Conservation (phyloP, 2,113 vertebrate genomes). For the Sigmodon hispidus region DNA sequence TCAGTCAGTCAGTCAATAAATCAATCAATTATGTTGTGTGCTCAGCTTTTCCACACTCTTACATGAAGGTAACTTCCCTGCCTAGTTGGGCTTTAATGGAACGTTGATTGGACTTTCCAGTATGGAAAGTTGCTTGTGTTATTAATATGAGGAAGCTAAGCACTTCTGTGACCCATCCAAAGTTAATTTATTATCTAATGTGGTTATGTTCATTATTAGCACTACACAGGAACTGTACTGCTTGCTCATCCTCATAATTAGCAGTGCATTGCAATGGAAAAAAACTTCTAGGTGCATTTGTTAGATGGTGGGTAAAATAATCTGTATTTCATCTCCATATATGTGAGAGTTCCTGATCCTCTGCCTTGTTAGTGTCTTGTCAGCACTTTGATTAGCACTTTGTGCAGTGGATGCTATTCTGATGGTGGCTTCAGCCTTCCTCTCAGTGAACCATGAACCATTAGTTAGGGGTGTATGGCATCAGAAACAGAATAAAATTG, state of each 20-base stretch:
- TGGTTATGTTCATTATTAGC: neutral
- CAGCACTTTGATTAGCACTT: neutral
- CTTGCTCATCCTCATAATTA: neutral
- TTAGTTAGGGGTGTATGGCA: accelerated
- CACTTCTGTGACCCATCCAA: neutral
- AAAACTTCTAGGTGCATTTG: neutral
- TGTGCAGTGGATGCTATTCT: neutral
- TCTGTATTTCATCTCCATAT: neutral
- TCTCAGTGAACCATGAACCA: accelerated
- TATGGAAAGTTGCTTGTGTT: accelerated
- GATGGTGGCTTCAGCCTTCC: neutral
- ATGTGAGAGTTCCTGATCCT: neutral
- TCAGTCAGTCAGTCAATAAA: no score
- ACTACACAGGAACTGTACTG: neutral
- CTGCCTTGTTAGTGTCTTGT: neutral
- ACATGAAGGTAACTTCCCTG: neutral
- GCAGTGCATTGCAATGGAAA: neutral
- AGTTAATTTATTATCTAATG: neutral
- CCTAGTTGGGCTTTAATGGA: accelerated
- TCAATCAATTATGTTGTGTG: no score
- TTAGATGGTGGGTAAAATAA: neutral
- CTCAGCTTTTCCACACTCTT: neutral
- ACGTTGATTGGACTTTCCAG: neutral
- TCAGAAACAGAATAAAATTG: accelerated
- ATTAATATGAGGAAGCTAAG: neutral